Base-by-base conservation (phyloP, 2,888 invertebrate species). In the Ormyrus labotus region DNA sequence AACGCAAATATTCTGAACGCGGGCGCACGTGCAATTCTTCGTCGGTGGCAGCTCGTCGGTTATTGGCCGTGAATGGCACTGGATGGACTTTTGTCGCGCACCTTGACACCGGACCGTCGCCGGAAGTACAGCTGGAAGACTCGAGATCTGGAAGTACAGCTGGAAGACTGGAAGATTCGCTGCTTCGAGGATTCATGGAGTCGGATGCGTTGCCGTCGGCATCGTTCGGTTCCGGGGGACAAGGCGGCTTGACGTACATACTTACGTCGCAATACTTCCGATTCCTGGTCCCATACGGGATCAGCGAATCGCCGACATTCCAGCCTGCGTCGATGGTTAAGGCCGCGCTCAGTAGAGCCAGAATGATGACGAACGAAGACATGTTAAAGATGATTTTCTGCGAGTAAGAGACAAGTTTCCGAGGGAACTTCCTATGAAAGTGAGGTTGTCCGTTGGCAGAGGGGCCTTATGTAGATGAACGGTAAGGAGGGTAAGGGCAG, bases 41-140 rank as follows among this genome's bases (percentile, higher is more conserved):
- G 13, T 13, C 13, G 13, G 13, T 13, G 13, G 13, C 13, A 13
- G 13, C 13, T 6, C 6, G 6, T n/a, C 67, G 65, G 47, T 74
- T 50, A 11, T 48, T 89, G 0, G 90, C 90, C 2, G 88, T 88
- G 0, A 89, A 84, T 4, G 88, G 85, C 4, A 87, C 84, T 69
- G 88, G 85, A 8, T 86, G 55, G 2, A 88, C 86, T 55, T 85
- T 88, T 48, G 86, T 87, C 10, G 88, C 86, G 51, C 82, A 84
- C 53, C 86, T 85, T 10, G 83, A 77, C 19, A 58, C 57, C 19
- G 69, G 63, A 13, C 9, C 45, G 4, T 11, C 64, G 55, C n/a
- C 5, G 50, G 10, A n/a, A 0, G 48, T 13, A 2, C 34, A 13
- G 5, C 13, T 34, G 67, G 9, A 0, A 9, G 64, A 5, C 9